Evolutionary conservation across 2,888 invertebrate genomes (phyloP), one percentile per base, ranked within the genome.

Genomic region (Megaustenia siamemsis): DNA sequence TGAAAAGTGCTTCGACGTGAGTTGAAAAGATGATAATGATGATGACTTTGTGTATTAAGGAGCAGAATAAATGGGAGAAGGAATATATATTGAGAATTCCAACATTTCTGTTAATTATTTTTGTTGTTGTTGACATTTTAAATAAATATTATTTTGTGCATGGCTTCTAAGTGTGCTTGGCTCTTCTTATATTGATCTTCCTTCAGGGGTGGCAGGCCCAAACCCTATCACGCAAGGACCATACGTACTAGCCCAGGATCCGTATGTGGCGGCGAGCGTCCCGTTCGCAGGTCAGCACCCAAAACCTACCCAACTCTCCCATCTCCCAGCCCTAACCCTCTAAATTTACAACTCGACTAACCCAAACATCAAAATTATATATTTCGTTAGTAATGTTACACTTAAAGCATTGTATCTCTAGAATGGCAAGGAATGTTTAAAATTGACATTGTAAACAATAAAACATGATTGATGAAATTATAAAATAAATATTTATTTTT

Each of bases 201-300:
- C 81, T 66, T 78, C 83, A 83, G 85, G 85, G 80, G 85, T 85
- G 84, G 84, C 84, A 80, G 86, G 86, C 76, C 86, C 86, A 83
- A 77, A 84, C 82, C 79, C 86, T 69, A 83, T 86, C 83, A 90
- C 91, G 86, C 91, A 94, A 80, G 93, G 97, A 92, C 93, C 93
- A 45, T 93, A 93, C 88, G 91, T 93, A 80, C 88, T 93, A 87
- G 86, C 97, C 80, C 96, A 96, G 94, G 96, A 96, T 90, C 98
- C 97, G 49, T 98, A 98, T 94, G 89, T 93, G 56, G 96, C 97
- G 92, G 87, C 86, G 78, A 96, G 96, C 92, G 96, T 97, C 85
- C 95, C 97, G 93, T 96, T 97, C 92, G 96, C 97, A 93, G 96
- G 94, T 93, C 90, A 92, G 92, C 86, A 81, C 79, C 66, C 60